phyloP scores from a whole-genome alignment of 2,113 vertebrate species.

The Archilochus colubris region DNA sequence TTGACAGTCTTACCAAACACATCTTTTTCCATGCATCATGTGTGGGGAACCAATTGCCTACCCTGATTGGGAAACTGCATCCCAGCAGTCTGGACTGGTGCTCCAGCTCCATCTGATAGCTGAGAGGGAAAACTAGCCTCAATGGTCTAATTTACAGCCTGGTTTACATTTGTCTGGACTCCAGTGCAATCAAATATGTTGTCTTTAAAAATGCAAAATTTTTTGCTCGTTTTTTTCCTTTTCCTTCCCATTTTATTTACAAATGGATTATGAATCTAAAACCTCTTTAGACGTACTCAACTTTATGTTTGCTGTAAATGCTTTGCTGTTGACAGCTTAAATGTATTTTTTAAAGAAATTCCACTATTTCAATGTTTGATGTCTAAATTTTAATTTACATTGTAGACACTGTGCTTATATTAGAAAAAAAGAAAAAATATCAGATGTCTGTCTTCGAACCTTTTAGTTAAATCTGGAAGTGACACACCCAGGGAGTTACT shows the following conservation, averaged over 20 bases:
- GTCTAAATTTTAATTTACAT: not conserved
- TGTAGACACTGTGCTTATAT: not conserved
- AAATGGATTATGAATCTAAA: not conserved
- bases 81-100: not conserved
- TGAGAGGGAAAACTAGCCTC: not conserved
- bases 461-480: not conserved
- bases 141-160: not conserved
- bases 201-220: not conserved
- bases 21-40: not conserved
- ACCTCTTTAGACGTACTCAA: not conserved
- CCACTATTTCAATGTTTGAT: not conserved
- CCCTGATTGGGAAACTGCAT: not conserved
- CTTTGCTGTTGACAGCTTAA: not conserved
- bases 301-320: not conserved
- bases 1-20: not conserved
- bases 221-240: not conserved
- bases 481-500: constrained; percentile 3
- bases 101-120: not conserved
- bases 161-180: not conserved
- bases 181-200: not conserved
- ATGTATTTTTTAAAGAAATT: not conserved
- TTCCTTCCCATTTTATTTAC: not conserved
- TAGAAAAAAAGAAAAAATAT: not conserved
- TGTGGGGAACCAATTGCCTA: not conserved
- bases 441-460: not conserved